A percentile compares a stretch with the other conserved stretches of the same genome.
Evolutionary conservation across 2,888 invertebrate genomes (phyloP).

Genomic region (Leptopilina drosophilae): DNA sequence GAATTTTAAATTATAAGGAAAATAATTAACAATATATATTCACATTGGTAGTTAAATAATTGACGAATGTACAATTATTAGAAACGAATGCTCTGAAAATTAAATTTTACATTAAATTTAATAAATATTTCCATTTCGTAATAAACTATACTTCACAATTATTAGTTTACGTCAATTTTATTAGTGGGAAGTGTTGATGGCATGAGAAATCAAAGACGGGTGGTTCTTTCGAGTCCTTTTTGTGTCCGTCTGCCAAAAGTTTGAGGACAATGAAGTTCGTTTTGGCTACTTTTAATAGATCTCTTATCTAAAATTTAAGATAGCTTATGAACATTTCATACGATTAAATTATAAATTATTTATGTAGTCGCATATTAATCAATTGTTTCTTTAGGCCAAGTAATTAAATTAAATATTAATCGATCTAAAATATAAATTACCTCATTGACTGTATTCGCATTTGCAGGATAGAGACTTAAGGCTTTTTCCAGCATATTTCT

Average conservation of each 20-base stretch:
- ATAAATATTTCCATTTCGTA: constrained; percentile 66
- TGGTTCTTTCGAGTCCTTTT: constrained; percentile 88
- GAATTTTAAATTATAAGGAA: not conserved
- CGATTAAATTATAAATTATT: too few relatives aligned
- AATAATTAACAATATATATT: constrained; percentile 9
- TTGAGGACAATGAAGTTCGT: constrained; percentile 97
- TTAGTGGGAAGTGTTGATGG: constrained; percentile 94
- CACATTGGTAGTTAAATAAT: not conserved
- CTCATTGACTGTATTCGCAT: constrained; percentile 72
- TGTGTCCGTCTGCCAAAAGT: constrained; percentile 94
- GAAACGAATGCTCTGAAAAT: constrained; percentile 37
- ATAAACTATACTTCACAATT: constrained; percentile 81
- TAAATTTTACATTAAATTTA: constrained; percentile 78
- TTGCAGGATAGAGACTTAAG: constrained; percentile 85
- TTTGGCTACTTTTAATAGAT: constrained; percentile 93
- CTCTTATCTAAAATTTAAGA: constrained; percentile 82
- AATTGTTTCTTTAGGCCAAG: constrained; percentile 1
- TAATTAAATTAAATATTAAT: constrained; percentile 19
- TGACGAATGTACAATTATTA: constrained; percentile 29
- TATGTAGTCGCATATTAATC: too few relatives aligned
- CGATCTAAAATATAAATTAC: constrained; percentile 57
- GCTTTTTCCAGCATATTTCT: constrained; percentile 90
- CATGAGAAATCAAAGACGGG: constrained; percentile 95
- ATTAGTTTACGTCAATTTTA: constrained; percentile 81
- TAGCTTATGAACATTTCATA: not conserved